Conservation (phyloP, 2,888 invertebrate genomes). For the Autographa gamma region DNA sequence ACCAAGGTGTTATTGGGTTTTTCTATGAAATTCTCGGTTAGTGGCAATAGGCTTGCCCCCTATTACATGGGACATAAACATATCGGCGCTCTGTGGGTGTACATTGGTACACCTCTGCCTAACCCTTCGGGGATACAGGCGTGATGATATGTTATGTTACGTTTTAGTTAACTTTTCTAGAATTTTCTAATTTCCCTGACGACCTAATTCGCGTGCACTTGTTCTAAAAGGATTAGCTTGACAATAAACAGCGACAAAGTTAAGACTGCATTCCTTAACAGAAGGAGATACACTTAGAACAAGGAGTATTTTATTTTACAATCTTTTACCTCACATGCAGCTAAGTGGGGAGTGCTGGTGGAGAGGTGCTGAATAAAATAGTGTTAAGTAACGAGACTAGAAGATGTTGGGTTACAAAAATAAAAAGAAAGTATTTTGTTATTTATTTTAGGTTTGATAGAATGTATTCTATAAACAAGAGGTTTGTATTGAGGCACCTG, state of each 20-base stretch:
- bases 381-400: slow-evolving; percentile 56
- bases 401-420: slow-evolving; percentile 36
- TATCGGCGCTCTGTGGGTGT: too few relatives aligned
- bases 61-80: too few relatives aligned
- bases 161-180: background rate
- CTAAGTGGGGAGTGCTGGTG: slow-evolving; percentile 41
- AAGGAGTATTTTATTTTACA: slow-evolving; percentile 30
- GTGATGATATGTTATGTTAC: too few relatives aligned
- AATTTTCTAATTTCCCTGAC: background rate
- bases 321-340: slow-evolving; percentile 49
- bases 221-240: slow-evolving; percentile 13
- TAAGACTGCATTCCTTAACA: slow-evolving; percentile 1
- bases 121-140: too few relatives aligned
- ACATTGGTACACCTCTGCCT: too few relatives aligned
- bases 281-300: background rate
- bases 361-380: slow-evolving; percentile 66
- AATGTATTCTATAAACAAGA: too few relatives aligned
- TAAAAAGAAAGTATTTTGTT: too few relatives aligned
- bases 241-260: slow-evolving; percentile 9
- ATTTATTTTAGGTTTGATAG: too few relatives aligned
- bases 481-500: too few relatives aligned
- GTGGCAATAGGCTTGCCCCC: too few relatives aligned
- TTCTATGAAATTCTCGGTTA: too few relatives aligned
- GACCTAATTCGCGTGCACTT: background rate
- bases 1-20: too few relatives aligned